Percentiles rank a stretch among this genome's conserved stretches.
Evolutionary conservation across 2,888 invertebrate genomes (phyloP).

Genomic region (Alloplasta piceator): DNA sequence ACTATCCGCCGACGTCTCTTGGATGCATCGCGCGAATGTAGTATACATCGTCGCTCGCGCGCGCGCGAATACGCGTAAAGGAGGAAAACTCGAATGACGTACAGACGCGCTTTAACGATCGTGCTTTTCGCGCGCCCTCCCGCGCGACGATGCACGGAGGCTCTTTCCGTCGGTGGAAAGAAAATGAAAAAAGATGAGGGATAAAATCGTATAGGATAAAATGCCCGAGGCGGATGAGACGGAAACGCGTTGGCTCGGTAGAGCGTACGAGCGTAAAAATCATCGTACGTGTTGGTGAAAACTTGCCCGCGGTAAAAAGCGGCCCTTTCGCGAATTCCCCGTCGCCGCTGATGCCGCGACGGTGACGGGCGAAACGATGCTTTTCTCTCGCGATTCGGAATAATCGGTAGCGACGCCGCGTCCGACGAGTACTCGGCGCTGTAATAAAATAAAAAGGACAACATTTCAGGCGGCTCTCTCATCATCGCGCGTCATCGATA

Average conservation of each 20-base stretch:
- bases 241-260: background rate
- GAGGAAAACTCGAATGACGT: slow-evolving; percentile 57
- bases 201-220: slow-evolving; percentile 1
- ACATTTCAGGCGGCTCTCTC: slow-evolving; percentile 24
- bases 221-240: slow-evolving; percentile 38
- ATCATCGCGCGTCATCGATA: background rate
- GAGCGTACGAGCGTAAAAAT: background rate
- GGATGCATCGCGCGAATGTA: slow-evolving; percentile 27
- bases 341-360: background rate
- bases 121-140: background rate
- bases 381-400: slow-evolving; percentile 52
- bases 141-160: too few species aligned
- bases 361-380: slow-evolving; percentile 65
- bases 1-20: slow-evolving; percentile 10
- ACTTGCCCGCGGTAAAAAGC: slow-evolving; percentile 34
- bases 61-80: slow-evolving; percentile 52
- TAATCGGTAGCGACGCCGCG: slow-evolving; percentile 60
- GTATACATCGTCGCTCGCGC: slow-evolving; percentile 13
- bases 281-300: slow-evolving; percentile 15
- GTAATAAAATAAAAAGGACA: slow-evolving; percentile 38
- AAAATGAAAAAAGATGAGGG: background rate
- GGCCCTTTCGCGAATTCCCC: background rate
- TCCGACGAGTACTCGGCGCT: slow-evolving; percentile 57
- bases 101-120: slow-evolving; percentile 61
- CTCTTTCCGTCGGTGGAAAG: too few species aligned